phyloP scores from a whole-genome alignment of 2,888 invertebrate genomes.

The Melanargia galathea region DNA sequence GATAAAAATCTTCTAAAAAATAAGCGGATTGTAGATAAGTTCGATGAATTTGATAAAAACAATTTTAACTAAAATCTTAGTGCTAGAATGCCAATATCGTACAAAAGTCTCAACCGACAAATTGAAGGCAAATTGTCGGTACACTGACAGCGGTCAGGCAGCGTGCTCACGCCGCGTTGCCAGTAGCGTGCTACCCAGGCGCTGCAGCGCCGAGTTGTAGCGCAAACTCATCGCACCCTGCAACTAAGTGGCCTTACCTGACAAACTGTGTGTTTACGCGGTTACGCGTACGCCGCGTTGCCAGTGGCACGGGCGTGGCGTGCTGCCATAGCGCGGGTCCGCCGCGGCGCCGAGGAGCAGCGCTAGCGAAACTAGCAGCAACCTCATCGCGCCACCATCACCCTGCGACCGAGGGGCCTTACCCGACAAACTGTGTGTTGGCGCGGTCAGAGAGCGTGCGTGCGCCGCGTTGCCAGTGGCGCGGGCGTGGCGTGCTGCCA shows the following conservation, averaged over 20 bases:
- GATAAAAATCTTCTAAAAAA: too few relatives aligned
- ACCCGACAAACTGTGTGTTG: conserved; percentile 73
- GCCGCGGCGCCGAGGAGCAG: conserved; percentile 49
- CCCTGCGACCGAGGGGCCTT: conserved; percentile 56
- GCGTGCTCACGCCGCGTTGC: too few relatives aligned
- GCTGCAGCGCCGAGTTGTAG: neutral
- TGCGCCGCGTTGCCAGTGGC: conserved; percentile 54
- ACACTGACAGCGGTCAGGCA: too few relatives aligned
- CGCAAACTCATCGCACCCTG: too few relatives aligned
- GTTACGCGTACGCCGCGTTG: conserved; percentile 53
- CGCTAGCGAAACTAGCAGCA: conserved; percentile 43
- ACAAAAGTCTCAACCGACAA: too few relatives aligned
- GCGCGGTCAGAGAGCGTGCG: conserved; percentile 56
- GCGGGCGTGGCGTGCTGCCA: conserved; percentile 55
- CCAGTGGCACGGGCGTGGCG: conserved; percentile 65
- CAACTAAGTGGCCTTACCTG: conserved; percentile 57
- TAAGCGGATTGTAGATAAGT: too few relatives aligned
- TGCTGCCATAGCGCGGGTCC: conserved; percentile 52
- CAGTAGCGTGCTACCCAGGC: neutral
- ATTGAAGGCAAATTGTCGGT: too few relatives aligned
- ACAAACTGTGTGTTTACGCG: conserved; percentile 68
- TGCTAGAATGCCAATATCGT: too few relatives aligned
- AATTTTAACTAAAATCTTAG: too few relatives aligned
- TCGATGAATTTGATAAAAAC: too few relatives aligned
- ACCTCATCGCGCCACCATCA: conserved; percentile 65